These are phyloP conservation scores for Gymnosoma rotundatum DNA, from an alignment of 2,888 invertebrate species.

Conservation along the genomic window DNA sequence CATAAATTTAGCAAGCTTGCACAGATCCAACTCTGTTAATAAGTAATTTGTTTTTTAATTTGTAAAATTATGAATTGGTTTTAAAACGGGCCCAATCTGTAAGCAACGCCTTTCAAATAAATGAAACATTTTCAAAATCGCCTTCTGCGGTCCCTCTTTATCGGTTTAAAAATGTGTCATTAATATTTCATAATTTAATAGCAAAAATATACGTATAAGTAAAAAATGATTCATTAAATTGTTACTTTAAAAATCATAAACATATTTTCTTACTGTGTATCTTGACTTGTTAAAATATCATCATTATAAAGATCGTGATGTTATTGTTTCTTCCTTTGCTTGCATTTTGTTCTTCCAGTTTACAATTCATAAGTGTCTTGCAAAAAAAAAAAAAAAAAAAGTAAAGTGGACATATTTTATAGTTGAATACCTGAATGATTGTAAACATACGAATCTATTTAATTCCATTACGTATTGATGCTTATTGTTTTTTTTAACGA, in stretches of 20 bases:
- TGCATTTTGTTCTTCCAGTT: background rate
- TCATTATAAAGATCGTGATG: slow-evolving; percentile 59
- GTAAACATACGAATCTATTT: slow-evolving; percentile 58
- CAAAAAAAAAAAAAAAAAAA: background rate
- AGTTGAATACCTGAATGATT: slow-evolving; percentile 52
- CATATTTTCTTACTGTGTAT: slow-evolving; percentile 2
- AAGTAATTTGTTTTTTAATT: too few relatives aligned
- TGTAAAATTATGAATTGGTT: too few relatives aligned
- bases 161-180: too few relatives aligned
- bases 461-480: slow-evolving; percentile 58
- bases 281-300: slow-evolving; percentile 37
- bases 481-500: slow-evolving; percentile 21
- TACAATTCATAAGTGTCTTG: slow-evolving; percentile 9
- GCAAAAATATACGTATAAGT: too few relatives aligned
- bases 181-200: too few relatives aligned
- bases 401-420: slow-evolving; percentile 65
- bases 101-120: too few relatives aligned
- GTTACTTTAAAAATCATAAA: background rate
- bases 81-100: too few relatives aligned
- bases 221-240: too few relatives aligned
- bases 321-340: slow-evolving; percentile 2
- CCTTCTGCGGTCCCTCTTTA: too few relatives aligned
- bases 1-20: too few relatives aligned
- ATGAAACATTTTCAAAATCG: too few relatives aligned
- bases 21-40: too few relatives aligned